Evolutionary conservation across 2,797 vertebrate genomes (phyloP).

Genomic region (Atherinosoma microstoma): DNA sequence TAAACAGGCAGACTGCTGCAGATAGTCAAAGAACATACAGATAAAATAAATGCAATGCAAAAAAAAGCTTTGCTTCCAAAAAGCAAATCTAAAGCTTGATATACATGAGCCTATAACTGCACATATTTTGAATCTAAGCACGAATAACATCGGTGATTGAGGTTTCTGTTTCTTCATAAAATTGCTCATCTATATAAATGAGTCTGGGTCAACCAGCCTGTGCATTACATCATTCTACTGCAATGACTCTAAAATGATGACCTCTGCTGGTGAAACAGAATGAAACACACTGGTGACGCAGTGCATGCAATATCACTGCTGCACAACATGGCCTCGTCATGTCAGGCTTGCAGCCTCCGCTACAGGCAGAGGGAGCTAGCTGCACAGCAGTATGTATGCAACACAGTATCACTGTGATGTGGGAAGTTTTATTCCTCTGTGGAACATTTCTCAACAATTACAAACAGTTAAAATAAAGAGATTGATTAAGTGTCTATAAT

Average conservation of each 20-base stretch:
- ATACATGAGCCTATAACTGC: constrained; percentile 28
- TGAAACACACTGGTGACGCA: constrained; percentile 34
- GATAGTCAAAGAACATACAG: constrained; percentile 24
- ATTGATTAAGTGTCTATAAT: constrained; percentile 30
- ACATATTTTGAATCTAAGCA: constrained; percentile 25
- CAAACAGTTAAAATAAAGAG: constrained; percentile 19
- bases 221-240: constrained; percentile 68
- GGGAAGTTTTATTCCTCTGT: not conserved
- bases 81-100: constrained; percentile 17
- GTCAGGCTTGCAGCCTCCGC: constrained; percentile 28
- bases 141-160: constrained; percentile 19
- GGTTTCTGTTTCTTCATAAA: constrained; percentile 8
- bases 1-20: constrained; percentile 20
- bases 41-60: constrained; percentile 18
- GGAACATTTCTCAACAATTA: constrained; percentile 14
- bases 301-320: constrained; percentile 33
- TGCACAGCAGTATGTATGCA: constrained; percentile 7
- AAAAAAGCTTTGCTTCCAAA: constrained; percentile 9
- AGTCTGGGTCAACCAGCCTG: not conserved
- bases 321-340: constrained; percentile 51
- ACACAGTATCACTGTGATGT: constrained; percentile 7
- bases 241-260: constrained; percentile 43
- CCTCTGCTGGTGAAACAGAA: constrained; percentile 73
- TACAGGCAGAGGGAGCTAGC: constrained; percentile 19
- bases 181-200: constrained; percentile 21